Evolutionary conservation across 2,797 vertebrate species (phyloP).

Genomic region (Periparus ater): DNA sequence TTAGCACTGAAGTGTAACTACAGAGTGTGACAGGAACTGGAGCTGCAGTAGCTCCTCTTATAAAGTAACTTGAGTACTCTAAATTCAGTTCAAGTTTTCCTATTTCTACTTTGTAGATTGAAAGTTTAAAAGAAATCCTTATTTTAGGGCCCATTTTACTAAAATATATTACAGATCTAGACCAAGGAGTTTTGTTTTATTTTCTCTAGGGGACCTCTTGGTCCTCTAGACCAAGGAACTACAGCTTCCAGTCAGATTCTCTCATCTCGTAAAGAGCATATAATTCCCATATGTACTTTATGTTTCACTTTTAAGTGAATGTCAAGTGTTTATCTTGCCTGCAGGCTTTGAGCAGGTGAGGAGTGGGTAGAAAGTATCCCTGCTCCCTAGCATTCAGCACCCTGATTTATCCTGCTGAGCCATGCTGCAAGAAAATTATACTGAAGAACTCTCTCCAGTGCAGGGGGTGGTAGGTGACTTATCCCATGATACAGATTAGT

Average conservation of each 20-base stretch:
- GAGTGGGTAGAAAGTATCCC: too few relatives aligned
- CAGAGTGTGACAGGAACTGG: neutral
- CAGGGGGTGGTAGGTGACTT: neutral
- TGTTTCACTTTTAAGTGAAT: neutral
- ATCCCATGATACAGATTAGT: fast-evolving
- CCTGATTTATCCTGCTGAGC: too few relatives aligned
- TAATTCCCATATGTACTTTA: neutral
- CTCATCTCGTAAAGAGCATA: neutral
- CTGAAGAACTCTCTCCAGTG: too few relatives aligned
- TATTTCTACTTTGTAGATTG: neutral
- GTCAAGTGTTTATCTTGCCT: neutral
- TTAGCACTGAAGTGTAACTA: neutral
- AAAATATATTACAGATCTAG: neutral
- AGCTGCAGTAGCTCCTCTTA: neutral
- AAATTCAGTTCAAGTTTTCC: neutral
- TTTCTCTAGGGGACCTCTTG: neutral
- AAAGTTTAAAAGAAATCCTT: neutral
- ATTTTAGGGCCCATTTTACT: neutral
- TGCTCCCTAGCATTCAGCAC: too few relatives aligned
- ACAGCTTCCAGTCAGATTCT: neutral
- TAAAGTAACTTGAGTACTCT: neutral
- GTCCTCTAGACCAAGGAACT: neutral
- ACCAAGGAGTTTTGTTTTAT: neutral
- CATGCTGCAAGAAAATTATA: too few relatives aligned
- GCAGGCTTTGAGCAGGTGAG: neutral